Base-by-base conservation (phyloP, 1,140 invertebrate genomes). In the Scaptomyza montana region DNA sequence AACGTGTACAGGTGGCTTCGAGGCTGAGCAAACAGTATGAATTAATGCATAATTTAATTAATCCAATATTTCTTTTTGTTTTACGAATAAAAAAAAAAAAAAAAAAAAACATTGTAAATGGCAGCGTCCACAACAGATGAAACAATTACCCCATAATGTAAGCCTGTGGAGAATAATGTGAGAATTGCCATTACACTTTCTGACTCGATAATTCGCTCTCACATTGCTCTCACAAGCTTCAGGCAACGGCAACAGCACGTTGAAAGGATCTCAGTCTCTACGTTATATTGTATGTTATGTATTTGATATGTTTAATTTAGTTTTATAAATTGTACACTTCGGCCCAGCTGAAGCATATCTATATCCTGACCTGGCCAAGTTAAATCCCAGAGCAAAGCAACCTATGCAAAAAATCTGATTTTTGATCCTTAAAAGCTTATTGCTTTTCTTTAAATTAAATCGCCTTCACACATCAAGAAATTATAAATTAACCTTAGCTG, bases 1-100 rank as follows among this genome's bases (percentile, higher is more conserved):
- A 64, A 57, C 80, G 69, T 77, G 74, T 85, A 64, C 77, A 77
- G 78, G 82, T 86, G 78, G 80, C 81, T 73, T 62, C 81, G 82
- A 84, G 82, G 76, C 84, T 87, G 78, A 89, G 72, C 84, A 89
- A 89, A 89, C 84, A 89, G 84, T 89, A 89, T 89, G 84, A 86
- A 89, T 89, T 25, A 87, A 89, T 89, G 68, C 84, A 84, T 89
- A 89, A 89, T 89, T 87, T 89, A 89, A 89, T 87, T 86, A 82
- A 86, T 76, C 78, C 62, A 86, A 86, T 82, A 78, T 78, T 87
- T 65, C 62, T 81, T 86, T 81, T 77, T 67, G 87, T 87, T 61
- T 46, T 50, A 54, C 19, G 49, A 63, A 47, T 69, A 21, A 47
- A 80, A 66, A 41, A 12, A 41, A 41, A 41, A 12, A 41, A 41